phyloP scores from a whole-genome alignment of 2,888 invertebrate species.

The Drosophila ochracea region DNA sequence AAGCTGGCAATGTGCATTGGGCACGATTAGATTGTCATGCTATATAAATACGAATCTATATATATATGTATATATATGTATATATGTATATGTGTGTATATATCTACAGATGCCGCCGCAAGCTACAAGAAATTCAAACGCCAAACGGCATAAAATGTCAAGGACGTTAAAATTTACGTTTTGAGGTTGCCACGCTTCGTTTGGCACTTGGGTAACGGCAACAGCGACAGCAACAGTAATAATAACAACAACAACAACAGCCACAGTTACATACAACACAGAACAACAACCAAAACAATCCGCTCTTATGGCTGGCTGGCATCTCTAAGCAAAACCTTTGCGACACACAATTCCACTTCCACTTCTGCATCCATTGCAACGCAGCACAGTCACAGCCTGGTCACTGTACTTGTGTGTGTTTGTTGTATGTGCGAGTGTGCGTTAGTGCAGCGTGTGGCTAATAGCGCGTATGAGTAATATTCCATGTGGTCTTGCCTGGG shows the following conservation, averaged over 20 bases:
- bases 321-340: slow-evolving; percentile 53
- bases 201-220: slow-evolving; percentile 51
- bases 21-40: slow-evolving; percentile 25
- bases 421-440: slow-evolving; percentile 23
- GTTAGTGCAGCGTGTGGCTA: slow-evolving; percentile 41
- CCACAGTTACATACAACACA: slow-evolving; percentile 28
- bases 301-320: slow-evolving; percentile 31
- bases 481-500: slow-evolving; percentile 55
- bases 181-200: slow-evolving; percentile 60
- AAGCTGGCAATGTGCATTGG: slow-evolving; percentile 1
- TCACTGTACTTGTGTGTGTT: slow-evolving; percentile 2
- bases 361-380: slow-evolving; percentile 36
- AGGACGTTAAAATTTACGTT: slow-evolving; percentile 72
- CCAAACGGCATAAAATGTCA: slow-evolving; percentile 70
- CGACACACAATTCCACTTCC: slow-evolving; percentile 55
- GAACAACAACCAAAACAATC: slow-evolving; percentile 8
- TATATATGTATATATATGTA: not conserved
- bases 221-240: slow-evolving; percentile 8
- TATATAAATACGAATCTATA: slow-evolving; percentile 19
- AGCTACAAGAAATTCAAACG: slow-evolving; percentile 44
- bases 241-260: slow-evolving; percentile 1
- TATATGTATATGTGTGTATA: slow-evolving; percentile 3
- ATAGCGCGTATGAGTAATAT: slow-evolving; percentile 67
- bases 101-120: slow-evolving; percentile 12
- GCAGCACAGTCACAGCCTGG: slow-evolving; percentile 16